A percentile compares a stretch with the other conserved stretches of the same genome.
Evolutionary conservation across 2,888 invertebrate species (phyloP).

Genomic region (Chalcis sispes): DNA sequence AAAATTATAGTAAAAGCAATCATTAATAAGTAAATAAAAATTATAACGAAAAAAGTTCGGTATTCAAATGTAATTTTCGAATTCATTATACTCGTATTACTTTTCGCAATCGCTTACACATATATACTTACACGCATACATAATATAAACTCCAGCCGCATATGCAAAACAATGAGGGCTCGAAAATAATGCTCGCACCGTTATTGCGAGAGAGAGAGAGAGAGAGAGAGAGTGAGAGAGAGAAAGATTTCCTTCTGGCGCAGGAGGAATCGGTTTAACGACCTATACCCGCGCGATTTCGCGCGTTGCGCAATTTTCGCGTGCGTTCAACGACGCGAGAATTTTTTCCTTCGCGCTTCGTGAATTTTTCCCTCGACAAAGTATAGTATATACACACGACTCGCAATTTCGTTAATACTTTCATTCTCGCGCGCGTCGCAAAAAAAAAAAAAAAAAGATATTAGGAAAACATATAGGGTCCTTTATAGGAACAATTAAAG

Average conservation of each 20-base stretch:
- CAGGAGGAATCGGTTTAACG: conserved; percentile 58
- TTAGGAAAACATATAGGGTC: background rate
- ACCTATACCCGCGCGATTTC: conserved; percentile 43
- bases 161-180: conserved; percentile 42
- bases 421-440: background rate
- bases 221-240: too few species aligned
- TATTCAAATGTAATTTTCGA: background rate
- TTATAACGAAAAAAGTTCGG: background rate
- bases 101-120: background rate
- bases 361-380: conserved; percentile 50
- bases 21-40: too few species aligned
- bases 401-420: background rate
- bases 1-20: too few species aligned
- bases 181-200: too few species aligned
- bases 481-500: too few species aligned
- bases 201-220: too few species aligned
- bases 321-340: conserved; percentile 55
- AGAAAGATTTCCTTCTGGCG: too few species aligned
- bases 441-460: background rate
- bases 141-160: too few species aligned
- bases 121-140: too few species aligned
- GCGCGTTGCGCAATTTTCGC: conserved; percentile 58
- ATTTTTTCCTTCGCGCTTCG: conserved; percentile 59
- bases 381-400: background rate
- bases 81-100: background rate